Evolutionary conservation across 1,140 invertebrate genomes (phyloP).

Genomic region (Oedothorax gibbosus): DNA sequence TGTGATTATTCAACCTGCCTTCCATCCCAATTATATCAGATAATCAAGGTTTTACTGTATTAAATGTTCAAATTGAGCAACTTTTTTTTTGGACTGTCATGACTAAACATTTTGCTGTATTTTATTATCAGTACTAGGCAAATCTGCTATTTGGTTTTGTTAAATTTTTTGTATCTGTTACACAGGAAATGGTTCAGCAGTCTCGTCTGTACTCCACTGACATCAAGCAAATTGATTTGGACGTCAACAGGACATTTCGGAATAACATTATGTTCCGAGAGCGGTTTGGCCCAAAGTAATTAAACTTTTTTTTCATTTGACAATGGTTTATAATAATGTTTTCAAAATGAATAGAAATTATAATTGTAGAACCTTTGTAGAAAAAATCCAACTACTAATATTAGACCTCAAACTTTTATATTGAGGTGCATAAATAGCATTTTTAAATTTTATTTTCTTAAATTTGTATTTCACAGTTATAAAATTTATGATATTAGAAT

Average conservation of each 20-base stretch:
- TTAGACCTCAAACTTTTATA: not conserved
- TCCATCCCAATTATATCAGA: too few species aligned
- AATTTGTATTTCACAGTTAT: not conserved
- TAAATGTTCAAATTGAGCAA: too few species aligned
- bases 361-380: too few species aligned
- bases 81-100: too few species aligned
- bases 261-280: conserved; percentile 96
- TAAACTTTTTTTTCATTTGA: conserved; percentile 16
- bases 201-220: conserved; percentile 94
- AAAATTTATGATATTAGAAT: not conserved
- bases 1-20: too few species aligned
- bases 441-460: not conserved
- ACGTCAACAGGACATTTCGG: conserved; percentile 98
- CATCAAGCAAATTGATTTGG: conserved; percentile 97
- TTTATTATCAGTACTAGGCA: not conserved
- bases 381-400: too few species aligned
- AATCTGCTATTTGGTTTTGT: not conserved
- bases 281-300: conserved; percentile 89
- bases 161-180: not conserved
- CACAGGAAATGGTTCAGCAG: conserved; percentile 84
- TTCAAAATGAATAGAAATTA: too few species aligned
- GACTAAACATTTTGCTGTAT: too few species aligned
- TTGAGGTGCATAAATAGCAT: not conserved
- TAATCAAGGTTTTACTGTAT: too few species aligned
- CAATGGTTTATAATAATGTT: not conserved